Evolutionary conservation across 2,113 vertebrate species (phyloP), one percentile per base, ranked within the genome.

Genomic region (Centrocercus urophasianus): DNA sequence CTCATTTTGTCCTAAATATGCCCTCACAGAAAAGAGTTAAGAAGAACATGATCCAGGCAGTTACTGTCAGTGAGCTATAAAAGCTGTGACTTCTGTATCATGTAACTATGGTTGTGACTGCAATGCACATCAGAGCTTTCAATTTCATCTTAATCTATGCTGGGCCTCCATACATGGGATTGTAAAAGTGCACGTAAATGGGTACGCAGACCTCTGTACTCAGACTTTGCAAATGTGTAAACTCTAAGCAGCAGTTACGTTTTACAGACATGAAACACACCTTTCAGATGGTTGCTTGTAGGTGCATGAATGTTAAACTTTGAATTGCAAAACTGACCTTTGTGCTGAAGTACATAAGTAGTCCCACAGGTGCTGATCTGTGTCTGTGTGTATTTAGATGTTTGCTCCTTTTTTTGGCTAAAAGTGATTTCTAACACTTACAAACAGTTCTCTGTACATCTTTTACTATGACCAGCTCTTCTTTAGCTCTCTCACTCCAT

Each of bases 401-500:
- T 18, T 85, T 77, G 36, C 17, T 83, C 43, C n/a, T 93, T 92
- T 85, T 47, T 95, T 88, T 88, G 28, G 22, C 43, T 67, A n/a
- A 88, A 86, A 92, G 30, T 45, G 6, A 50, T 86, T 85, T 73
- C 36, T 25, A 63, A 20, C 34, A 48, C 21, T 78, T 63, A 38
- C 27, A 27, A 73, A 40, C 22, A 63, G 28, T 59, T 8, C 4
- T 22, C 30, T 84, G 56, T 20, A 73, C 0, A 0, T 40, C 52
- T 95, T 91, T 90, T 78, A 45, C 66, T 84, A 78, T 75, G 60
- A 52, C 22, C 38, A 88, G 20, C 43, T 93, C 93, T 94, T 91
- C 66, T 95, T 88, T 40, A 72, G 71, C 71, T 77, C 30, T 91
- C 47, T 61, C 63, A 93, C 13, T 50, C 36, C 10, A 71, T 42